These are phyloP conservation scores for Drosophila percnosoma DNA, from an alignment of 2,888 invertebrate genomes.

Conservation along the genomic window DNA sequence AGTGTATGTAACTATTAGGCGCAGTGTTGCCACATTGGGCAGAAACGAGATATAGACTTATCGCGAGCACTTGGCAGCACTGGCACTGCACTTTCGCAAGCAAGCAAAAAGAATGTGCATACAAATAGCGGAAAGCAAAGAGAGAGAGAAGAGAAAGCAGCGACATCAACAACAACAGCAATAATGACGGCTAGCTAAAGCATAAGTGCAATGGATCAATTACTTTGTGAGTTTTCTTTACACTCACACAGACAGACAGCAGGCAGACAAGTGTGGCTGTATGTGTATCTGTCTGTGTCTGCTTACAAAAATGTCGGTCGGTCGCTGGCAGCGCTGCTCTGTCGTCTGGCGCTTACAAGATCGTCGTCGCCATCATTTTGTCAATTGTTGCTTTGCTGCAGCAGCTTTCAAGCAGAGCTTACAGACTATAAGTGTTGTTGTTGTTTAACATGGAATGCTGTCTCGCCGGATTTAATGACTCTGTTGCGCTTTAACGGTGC, in stretches of 20 bases:
- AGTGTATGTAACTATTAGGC: slow-evolving; percentile 7
- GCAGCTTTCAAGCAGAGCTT: slow-evolving; percentile 53
- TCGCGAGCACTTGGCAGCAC: slow-evolving; percentile 29
- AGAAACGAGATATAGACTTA: slow-evolving; percentile 38
- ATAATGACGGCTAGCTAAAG: slow-evolving; percentile 51
- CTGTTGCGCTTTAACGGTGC: slow-evolving; percentile 72
- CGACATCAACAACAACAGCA: slow-evolving; percentile 26
- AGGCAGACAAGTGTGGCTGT: slow-evolving; percentile 41
- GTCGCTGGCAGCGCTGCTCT: slow-evolving; percentile 57
- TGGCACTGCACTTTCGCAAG: slow-evolving; percentile 36
- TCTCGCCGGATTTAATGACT: slow-evolving; percentile 82
- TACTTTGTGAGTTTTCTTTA: slow-evolving; percentile 73
- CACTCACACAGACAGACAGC: slow-evolving; percentile 35
- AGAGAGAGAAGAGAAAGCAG: slow-evolving; percentile 60
- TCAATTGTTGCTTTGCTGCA: slow-evolving; percentile 49
- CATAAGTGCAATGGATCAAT: slow-evolving; percentile 81
- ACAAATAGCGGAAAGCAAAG: slow-evolving; percentile 24
- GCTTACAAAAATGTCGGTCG: slow-evolving; percentile 74
- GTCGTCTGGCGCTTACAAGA: slow-evolving; percentile 57
- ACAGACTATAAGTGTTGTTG: slow-evolving; percentile 33
- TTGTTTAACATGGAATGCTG: slow-evolving; percentile 75
- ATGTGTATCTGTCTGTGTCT: slow-evolving; percentile 21
- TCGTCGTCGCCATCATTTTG: slow-evolving; percentile 56
- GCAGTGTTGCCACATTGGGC: slow-evolving; percentile 1
- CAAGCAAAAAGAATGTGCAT: slow-evolving; percentile 48